Evolutionary conservation across 2,113 vertebrate genomes (phyloP).

Genomic region (Tamias sibiricus): DNA sequence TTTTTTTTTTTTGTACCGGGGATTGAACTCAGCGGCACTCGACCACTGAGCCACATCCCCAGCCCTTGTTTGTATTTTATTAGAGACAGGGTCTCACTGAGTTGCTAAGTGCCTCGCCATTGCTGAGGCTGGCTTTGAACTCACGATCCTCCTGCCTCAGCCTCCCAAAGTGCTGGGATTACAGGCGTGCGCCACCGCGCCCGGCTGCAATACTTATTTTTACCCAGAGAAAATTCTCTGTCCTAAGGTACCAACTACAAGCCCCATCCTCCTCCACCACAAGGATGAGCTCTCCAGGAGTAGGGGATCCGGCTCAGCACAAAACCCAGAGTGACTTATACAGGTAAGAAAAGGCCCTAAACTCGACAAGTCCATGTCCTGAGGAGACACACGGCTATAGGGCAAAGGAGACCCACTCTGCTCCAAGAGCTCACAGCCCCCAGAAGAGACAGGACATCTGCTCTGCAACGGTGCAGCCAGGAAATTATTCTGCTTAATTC

Average conservation of each 20-base stretch:
- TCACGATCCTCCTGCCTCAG: too few species aligned
- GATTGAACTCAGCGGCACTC: too few species aligned
- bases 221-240: not conserved
- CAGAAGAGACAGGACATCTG: rapidly evolving
- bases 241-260: rapidly evolving
- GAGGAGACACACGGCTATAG: not conserved
- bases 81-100: too few species aligned
- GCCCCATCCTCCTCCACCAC: not conserved
- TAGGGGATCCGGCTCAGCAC: not conserved
- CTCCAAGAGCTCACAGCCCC: not conserved
- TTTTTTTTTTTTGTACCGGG: too few species aligned
- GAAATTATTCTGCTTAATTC: too few species aligned
- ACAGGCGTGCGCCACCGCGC: too few species aligned
- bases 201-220: too few species aligned
- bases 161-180: too few species aligned
- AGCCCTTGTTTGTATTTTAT: too few species aligned
- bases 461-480: not conserved
- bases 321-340: not conserved
- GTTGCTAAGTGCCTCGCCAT: too few species aligned
- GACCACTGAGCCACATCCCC: too few species aligned
- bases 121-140: too few species aligned
- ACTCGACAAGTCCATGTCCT: rapidly evolving
- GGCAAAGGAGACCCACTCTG: not conserved
- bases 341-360: not conserved
- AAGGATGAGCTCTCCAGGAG: rapidly evolving